phyloP scores from a whole-genome alignment of 2,113 vertebrate species.

The Sitta europaea region DNA sequence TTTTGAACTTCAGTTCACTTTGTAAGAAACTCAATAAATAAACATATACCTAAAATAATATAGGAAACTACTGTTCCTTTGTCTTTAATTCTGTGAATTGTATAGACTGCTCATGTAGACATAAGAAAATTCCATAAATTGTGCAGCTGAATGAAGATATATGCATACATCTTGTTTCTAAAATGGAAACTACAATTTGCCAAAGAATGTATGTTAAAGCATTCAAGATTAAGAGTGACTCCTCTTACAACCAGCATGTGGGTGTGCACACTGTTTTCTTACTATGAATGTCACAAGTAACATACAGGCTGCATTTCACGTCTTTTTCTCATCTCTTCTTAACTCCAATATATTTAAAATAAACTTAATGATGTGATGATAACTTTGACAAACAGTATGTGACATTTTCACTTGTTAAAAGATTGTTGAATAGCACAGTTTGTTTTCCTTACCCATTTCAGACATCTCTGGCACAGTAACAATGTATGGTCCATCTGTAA shows the following conservation, averaged over 20 bases:
- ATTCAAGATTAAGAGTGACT: neutral
- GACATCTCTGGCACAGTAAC: conserved; percentile 96
- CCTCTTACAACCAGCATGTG: neutral
- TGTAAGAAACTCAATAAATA: neutral
- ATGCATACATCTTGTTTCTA: neutral
- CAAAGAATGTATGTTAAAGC: neutral
- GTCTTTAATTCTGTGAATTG: neutral
- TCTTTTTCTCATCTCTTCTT: neutral
- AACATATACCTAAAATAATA: neutral
- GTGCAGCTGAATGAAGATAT: neutral
- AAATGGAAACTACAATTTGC: neutral
- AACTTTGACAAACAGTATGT: neutral
- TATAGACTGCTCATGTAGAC: neutral
- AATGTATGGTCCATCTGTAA: conserved; percentile 90
- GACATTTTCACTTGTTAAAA: neutral
- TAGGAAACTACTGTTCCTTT: neutral
- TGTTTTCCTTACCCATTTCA: conserved; percentile 87
- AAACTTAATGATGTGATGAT: neutral
- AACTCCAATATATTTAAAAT: neutral
- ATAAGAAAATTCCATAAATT: neutral
- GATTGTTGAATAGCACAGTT: neutral
- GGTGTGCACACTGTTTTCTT: neutral
- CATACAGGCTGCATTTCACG: neutral
- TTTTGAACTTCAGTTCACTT: neutral
- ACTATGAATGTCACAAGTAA: neutral